These are phyloP conservation scores for Hypolimnas misippus DNA, from an alignment of 2,888 invertebrate genomes.

Conservation along the genomic window DNA sequence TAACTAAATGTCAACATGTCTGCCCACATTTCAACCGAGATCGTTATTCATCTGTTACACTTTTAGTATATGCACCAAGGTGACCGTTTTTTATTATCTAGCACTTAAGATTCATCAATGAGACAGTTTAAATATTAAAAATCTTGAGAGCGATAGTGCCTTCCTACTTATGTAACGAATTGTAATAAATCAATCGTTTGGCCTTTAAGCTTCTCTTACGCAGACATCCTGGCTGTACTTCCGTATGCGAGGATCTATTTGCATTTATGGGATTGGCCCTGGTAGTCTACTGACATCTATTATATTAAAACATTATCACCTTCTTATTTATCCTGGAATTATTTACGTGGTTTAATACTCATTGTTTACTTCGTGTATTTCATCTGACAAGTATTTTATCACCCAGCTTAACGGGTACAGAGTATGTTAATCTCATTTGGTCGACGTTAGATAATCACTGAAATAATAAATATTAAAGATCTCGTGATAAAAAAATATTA, in stretches of 20 bases:
- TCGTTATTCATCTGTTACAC: constrained; percentile 57
- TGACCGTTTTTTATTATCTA: constrained; percentile 59
- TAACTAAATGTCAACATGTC: constrained; percentile 77
- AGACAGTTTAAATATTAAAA: constrained; percentile 43
- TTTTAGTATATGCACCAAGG: constrained; percentile 47
- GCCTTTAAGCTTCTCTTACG: constrained; percentile 38
- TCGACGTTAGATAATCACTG: too few relatives aligned
- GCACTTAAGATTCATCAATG: constrained; percentile 52
- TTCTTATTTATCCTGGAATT: not conserved
- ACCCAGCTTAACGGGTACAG: too few relatives aligned
- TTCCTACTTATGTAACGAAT: constrained; percentile 39
- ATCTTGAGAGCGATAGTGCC: constrained; percentile 41
- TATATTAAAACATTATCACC: constrained; percentile 2
- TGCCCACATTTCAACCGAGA: constrained; percentile 63
- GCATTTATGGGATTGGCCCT: constrained; percentile 36
- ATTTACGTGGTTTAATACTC: not conserved
- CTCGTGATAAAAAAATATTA: too few relatives aligned
- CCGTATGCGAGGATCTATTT: constrained; percentile 37
- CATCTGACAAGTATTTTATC: too few relatives aligned
- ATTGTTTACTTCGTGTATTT: not conserved
- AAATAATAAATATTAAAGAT: too few relatives aligned
- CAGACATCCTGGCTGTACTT: constrained; percentile 36
- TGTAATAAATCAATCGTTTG: constrained; percentile 40
- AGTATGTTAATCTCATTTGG: too few relatives aligned
- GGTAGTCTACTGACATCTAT: constrained; percentile 14